phyloP scores from a whole-genome alignment of 2,113 vertebrate species.

The Blennius ocellaris region DNA sequence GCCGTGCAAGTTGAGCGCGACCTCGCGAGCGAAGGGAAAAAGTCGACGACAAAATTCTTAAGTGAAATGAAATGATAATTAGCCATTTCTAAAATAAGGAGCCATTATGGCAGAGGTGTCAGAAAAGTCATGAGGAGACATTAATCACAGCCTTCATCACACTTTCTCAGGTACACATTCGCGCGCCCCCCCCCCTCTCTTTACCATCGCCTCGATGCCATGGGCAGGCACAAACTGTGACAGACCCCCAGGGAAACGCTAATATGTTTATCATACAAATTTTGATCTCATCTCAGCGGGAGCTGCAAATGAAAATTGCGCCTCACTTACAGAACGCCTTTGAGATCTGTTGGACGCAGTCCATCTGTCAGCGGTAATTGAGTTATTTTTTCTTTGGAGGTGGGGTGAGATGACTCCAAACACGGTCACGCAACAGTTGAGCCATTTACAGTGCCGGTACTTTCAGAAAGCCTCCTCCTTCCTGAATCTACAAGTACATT shows the following conservation, averaged over 20 bases:
- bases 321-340: constrained; percentile 91
- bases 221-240: constrained; percentile 88
- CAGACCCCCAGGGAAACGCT: constrained; percentile 85
- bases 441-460: constrained; percentile 76
- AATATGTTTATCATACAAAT: constrained; percentile 95
- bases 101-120: constrained; percentile 87
- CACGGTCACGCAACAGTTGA: constrained; percentile 87
- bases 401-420: constrained; percentile 74
- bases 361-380: constrained; percentile 91
- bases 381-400: constrained; percentile 69
- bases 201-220: constrained; percentile 88
- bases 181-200: constrained; percentile 76
- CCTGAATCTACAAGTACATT: constrained; percentile 82
- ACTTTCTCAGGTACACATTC: constrained; percentile 57
- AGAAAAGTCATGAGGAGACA: constrained; percentile 90
- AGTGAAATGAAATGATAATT: constrained; percentile 93
- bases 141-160: constrained; percentile 89
- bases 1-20: constrained; percentile 82
- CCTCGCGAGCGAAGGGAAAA: constrained; percentile 76
- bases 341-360: constrained; percentile 90
- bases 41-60: constrained; percentile 84
- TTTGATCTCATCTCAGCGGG: constrained; percentile 91
- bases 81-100: constrained; percentile 88
- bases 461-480: constrained; percentile 80
- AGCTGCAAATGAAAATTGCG: constrained; percentile 88